phyloP scores from a whole-genome alignment of 2,113 vertebrate species.

The Platysternon megacephalum region DNA sequence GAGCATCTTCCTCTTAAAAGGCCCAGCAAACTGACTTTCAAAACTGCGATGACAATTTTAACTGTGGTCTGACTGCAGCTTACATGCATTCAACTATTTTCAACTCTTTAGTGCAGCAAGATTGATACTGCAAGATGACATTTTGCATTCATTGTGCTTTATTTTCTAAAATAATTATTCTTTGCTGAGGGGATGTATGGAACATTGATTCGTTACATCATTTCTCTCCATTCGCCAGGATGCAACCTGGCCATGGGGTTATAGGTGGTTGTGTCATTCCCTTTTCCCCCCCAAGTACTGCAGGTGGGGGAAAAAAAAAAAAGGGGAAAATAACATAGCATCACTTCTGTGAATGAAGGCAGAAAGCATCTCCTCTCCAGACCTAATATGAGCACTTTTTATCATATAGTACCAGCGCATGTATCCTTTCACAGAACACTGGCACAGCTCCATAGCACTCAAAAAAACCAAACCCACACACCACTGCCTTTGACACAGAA shows the following conservation, averaged over 20 bases:
- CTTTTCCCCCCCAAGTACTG: neutral
- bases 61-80: accelerated
- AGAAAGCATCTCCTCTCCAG: neutral
- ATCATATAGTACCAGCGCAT: neutral
- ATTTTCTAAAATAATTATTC: neutral
- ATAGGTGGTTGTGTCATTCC: neutral
- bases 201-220: neutral
- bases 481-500: neutral
- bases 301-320: too few species aligned
- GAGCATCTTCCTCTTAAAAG: neutral
- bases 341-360: neutral
- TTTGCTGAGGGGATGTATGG: neutral
- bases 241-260: neutral
- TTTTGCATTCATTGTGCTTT: neutral
- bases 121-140: neutral
- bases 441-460: neutral
- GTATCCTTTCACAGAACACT: neutral
- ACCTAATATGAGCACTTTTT: neutral
- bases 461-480: neutral
- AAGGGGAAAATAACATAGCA: neutral
- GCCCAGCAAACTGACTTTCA: neutral
- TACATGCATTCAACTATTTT: neutral
- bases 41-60: neutral
- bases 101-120: neutral
- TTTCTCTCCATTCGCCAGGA: neutral